Evolutionary conservation across 2,797 vertebrate genomes (phyloP).

Genomic region (Leptoclinus maculatus): DNA sequence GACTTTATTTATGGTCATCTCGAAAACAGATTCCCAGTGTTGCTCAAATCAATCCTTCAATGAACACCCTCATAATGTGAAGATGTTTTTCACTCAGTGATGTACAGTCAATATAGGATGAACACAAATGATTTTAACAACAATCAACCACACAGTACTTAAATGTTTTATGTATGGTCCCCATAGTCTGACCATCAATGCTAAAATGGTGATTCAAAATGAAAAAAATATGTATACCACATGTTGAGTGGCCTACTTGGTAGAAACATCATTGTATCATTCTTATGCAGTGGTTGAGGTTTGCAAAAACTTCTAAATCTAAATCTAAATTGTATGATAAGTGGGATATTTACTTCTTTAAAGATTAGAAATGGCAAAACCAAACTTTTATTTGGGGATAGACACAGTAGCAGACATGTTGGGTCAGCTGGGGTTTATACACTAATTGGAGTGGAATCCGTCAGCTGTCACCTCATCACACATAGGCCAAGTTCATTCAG

Average conservation of each 20-base stretch:
- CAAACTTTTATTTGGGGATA: conserved; percentile 8
- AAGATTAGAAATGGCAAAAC: background rate
- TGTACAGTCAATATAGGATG: conserved; percentile 13
- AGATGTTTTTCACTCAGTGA: conserved; percentile 23
- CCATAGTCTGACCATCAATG: conserved; percentile 7
- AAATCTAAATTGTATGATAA: background rate
- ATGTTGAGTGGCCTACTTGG: background rate
- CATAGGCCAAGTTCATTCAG: conserved; percentile 73
- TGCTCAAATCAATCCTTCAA: conserved; percentile 40
- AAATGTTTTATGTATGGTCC: conserved; percentile 11
- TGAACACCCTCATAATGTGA: conserved; percentile 23
- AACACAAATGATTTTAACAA: background rate
- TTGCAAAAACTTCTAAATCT: conserved; percentile 8
- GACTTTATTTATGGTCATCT: conserved; percentile 67
- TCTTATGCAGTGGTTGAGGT: background rate
- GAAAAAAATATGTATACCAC: conserved; percentile 1
- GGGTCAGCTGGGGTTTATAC: conserved; percentile 62
- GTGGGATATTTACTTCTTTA: conserved; percentile 20
- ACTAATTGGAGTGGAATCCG: conserved; percentile 79
- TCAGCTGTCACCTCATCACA: conserved; percentile 59
- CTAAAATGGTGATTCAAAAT: conserved; percentile 8
- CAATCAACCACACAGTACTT: background rate
- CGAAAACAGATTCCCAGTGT: conserved; percentile 61
- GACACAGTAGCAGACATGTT: conserved; percentile 33
- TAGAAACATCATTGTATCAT: background rate